phyloP scores from a whole-genome alignment of 2,888 invertebrate genomes.

The Periphyllus acericola region DNA sequence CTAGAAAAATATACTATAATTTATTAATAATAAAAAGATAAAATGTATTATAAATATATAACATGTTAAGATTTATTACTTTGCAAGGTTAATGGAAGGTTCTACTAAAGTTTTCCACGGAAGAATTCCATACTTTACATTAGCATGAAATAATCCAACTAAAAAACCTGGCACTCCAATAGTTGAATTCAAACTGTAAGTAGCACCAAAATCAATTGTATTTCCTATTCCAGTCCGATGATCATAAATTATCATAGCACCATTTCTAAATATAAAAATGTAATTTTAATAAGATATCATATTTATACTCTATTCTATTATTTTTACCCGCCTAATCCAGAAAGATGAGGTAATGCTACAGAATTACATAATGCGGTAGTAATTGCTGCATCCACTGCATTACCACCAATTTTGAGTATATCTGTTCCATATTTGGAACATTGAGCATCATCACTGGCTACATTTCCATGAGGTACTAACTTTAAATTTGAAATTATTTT shows the following conservation, averaged over 20 bases:
- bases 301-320: background rate
- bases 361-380: constrained; percentile 80
- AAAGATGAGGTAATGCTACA: constrained; percentile 77
- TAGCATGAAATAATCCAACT: constrained; percentile 72
- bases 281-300: background rate
- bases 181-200: constrained; percentile 60
- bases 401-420: constrained; percentile 77
- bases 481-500: constrained; percentile 66
- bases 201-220: constrained; percentile 72
- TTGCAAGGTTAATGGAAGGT: constrained; percentile 72
- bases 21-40: background rate
- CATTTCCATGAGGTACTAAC: constrained; percentile 81
- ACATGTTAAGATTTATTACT: constrained; percentile 65
- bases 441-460: constrained; percentile 75
- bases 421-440: constrained; percentile 79
- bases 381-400: constrained; percentile 81
- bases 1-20: constrained; percentile 65
- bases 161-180: constrained; percentile 72
- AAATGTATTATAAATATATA: background rate
- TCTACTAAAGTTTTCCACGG: constrained; percentile 73
- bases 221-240: constrained; percentile 72
- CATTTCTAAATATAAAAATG: constrained; percentile 73
- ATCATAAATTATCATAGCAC: constrained; percentile 78
- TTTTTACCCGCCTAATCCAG: constrained; percentile 80
- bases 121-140: constrained; percentile 71